These are phyloP conservation scores for Anaspis maculata DNA, from an alignment of 2,888 invertebrate species.

Conservation along the genomic window DNA sequence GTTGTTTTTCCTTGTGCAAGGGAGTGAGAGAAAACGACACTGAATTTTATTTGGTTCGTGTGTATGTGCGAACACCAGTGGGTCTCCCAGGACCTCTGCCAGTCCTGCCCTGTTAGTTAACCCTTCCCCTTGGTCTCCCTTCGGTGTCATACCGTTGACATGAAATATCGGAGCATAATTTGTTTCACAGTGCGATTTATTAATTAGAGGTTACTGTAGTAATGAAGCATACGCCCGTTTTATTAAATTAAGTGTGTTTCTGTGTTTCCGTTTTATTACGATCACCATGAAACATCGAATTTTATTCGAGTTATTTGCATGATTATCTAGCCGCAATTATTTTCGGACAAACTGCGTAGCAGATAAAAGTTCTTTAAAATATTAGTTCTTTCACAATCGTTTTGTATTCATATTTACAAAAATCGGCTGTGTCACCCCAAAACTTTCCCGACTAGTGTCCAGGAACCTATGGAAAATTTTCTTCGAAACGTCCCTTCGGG, in stretches of 20 bases:
- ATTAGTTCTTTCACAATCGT: no score
- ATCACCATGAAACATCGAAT: neutral
- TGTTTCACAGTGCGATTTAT: slow-evolving; percentile 38
- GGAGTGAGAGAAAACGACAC: no score
- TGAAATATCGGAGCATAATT: slow-evolving; percentile 35
- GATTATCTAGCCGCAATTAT: no score
- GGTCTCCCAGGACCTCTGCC: slow-evolving; percentile 11
- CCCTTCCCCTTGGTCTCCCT: slow-evolving; percentile 31
- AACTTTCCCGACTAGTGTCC: no score
- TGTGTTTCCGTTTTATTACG: neutral
- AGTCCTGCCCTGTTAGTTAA: slow-evolving; percentile 24
- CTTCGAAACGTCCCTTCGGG: no score
- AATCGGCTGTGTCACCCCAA: no score
- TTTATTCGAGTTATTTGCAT: no score
- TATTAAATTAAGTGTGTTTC: slow-evolving; percentile 13
- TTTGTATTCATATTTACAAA: no score
- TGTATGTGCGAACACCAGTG: neutral
- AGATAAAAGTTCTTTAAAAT: no score
- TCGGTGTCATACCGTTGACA: slow-evolving; percentile 33
- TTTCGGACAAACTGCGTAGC: no score
- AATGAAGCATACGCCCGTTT: slow-evolving; percentile 16
- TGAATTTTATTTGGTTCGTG: slow-evolving; percentile 24
- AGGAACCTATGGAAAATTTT: no score
- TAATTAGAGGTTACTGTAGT: slow-evolving; percentile 35
- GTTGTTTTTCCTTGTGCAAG: no score